These are phyloP conservation scores for Amphiprion clarkii DNA, from an alignment of 2,797 vertebrate species.

Conservation along the genomic window DNA sequence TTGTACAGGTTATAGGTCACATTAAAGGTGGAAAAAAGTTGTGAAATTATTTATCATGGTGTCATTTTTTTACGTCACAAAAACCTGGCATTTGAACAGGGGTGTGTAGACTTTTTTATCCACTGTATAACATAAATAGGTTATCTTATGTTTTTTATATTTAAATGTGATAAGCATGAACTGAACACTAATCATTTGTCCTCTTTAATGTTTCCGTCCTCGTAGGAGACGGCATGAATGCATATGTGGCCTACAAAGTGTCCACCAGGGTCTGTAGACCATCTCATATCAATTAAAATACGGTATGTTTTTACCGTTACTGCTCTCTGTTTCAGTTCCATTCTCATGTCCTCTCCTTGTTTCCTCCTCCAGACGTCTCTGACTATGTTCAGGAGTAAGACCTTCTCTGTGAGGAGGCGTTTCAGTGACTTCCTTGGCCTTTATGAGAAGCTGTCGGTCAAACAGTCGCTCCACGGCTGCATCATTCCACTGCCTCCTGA, in stretches of 20 bases:
- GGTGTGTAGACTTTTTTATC: no score
- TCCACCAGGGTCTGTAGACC: constrained; percentile 91
- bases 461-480: constrained; percentile 93
- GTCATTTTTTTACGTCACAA: no score
- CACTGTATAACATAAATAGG: no score
- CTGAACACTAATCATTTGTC: neutral
- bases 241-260: constrained; percentile 96
- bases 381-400: constrained; percentile 92
- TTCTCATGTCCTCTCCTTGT: neutral
- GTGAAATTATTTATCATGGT: no score
- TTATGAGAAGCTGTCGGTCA: constrained; percentile 95
- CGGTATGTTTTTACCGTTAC: neutral
- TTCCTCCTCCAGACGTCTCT: constrained; percentile 88
- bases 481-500: constrained; percentile 95
- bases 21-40: no score
- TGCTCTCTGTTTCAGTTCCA: neutral
- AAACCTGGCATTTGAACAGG: no score
- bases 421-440: constrained; percentile 98
- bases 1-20: no score
- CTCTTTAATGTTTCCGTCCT: constrained; percentile 33
- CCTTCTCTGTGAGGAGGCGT: constrained; percentile 93
- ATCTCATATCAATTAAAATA: constrained; percentile 1
- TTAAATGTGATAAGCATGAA: neutral
- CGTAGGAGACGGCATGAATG: constrained; percentile 96
- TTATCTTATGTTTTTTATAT: neutral